A percentile compares a stretch with the other conserved stretches of the same genome.
Conservation (phyloP, 92 coral and sea anemone genomes). For the Anthopleura xanthogrammica region DNA sequence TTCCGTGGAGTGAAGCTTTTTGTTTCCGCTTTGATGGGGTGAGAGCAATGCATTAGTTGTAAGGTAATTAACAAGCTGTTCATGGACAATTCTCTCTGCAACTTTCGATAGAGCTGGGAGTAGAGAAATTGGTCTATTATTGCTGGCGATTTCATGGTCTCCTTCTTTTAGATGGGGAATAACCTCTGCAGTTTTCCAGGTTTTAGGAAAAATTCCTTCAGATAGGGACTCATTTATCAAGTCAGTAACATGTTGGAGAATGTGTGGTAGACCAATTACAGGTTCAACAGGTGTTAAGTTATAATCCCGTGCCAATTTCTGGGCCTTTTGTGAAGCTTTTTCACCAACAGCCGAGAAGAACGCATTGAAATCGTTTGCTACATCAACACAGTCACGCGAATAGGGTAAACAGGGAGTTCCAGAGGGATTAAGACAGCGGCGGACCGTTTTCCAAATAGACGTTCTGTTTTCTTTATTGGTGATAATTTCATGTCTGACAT, state of each 20-base stretch:
- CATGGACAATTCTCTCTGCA: no score
- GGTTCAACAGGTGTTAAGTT: no score
- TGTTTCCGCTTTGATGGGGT: no score
- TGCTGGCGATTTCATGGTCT: conserved; percentile 40
- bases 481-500: conserved; percentile 26
- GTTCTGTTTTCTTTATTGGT: conserved; percentile 34
- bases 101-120: conserved; percentile 39
- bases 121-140: conserved; percentile 43
- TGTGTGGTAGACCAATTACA: conserved; percentile 11
- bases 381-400: conserved; percentile 21
- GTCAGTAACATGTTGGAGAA: conserved; percentile 7
- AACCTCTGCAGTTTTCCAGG: conserved; percentile 35
- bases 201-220: conserved; percentile 13
- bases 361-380: conserved; percentile 52
- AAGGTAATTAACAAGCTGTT: no score
- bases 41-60: no score
- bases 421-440: conserved; percentile 36
- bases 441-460: conserved; percentile 58
- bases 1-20: no score
- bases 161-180: conserved; percentile 31
- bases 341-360: not conserved
- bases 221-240: conserved; percentile 19
- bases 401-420: conserved; percentile 10
- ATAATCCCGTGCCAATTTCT: no score
- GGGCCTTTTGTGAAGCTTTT: no score